These are phyloP conservation scores for Lathronympha strigana DNA, from an alignment of 2,888 invertebrate species.

Conservation along the genomic window DNA sequence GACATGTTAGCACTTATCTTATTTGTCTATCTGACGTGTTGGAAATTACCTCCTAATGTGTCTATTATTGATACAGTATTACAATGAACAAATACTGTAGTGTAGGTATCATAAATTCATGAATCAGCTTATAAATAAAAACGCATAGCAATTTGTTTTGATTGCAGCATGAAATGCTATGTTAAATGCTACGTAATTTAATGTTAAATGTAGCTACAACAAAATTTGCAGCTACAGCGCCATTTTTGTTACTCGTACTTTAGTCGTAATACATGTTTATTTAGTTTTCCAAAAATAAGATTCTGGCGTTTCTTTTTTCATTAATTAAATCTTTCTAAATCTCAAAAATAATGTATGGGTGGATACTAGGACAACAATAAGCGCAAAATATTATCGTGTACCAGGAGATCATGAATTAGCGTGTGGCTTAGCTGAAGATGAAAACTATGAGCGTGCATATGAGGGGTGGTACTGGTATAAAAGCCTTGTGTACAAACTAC, in stretches of 20 bases:
- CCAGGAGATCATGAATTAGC: conserved; percentile 26
- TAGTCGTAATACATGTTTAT: too few relatives aligned
- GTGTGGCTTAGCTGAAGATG: conserved; percentile 17
- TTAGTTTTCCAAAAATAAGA: too few relatives aligned
- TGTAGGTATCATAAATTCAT: too few relatives aligned
- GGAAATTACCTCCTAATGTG: neutral
- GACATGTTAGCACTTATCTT: conserved; percentile 17
- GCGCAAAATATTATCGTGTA: neutral
- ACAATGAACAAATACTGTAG: neutral
- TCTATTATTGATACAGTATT: neutral
- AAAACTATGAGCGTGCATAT: conserved; percentile 20
- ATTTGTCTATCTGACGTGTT: conserved; percentile 1
- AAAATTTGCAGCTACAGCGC: too few relatives aligned
- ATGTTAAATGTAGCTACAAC: too few relatives aligned
- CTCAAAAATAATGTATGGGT: neutral
- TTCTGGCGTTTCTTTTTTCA: too few relatives aligned
- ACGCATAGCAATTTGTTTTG: too few relatives aligned
- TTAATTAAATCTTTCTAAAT: too few relatives aligned
- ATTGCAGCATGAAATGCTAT: too few relatives aligned
- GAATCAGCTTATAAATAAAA: too few relatives aligned
- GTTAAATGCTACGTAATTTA: too few relatives aligned
- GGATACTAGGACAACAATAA: conserved; percentile 1
- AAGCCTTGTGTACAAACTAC: conserved; percentile 11
- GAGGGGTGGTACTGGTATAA: conserved; percentile 11
- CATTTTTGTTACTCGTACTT: too few relatives aligned